Evolutionary conservation across 2,888 invertebrate species (phyloP), one percentile per base, ranked within the genome.

Genomic region (Flabesymbios commensalis): DNA sequence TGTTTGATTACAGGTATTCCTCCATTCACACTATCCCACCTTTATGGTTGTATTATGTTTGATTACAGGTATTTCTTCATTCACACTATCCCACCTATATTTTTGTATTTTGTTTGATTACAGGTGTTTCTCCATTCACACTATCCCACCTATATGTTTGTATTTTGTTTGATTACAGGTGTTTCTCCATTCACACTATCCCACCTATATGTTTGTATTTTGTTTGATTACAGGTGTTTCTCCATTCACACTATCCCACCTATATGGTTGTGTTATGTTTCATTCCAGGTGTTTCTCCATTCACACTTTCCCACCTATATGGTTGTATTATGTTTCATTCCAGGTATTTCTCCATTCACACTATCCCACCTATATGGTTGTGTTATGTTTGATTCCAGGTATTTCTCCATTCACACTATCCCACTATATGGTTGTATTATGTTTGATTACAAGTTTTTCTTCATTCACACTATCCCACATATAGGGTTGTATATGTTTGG

Each of bases 321-420:
- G 59, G 39, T 56, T 56, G 29, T 67, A 59, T 58, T 57, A 41
- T 29, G 65, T 62, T 24, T 49, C 55, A 51, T 64, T 54, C 22
- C 55, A 57, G 54, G 54, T 54, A 26, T 63, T 63, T 53, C n/a
- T n/a, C n/a, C n/a, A n/a, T n/a, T n/a, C n/a, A n/a, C n/a, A n/a
- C n/a, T n/a, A n/a, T n/a, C n/a, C n/a, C n/a, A n/a, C n/a, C n/a
- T n/a, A n/a, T n/a, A n/a, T n/a, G n/a, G n/a, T n/a, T n/a, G n/a
- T n/a, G n/a, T n/a, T n/a, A n/a, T n/a, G n/a, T n/a, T n/a, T n/a
- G n/a, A n/a, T n/a, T n/a, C n/a, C n/a, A n/a, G n/a, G n/a, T n/a
- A n/a, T n/a, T n/a, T n/a, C n/a, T n/a, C n/a, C n/a, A n/a, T n/a
- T n/a, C n/a, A n/a, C n/a, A n/a, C n/a, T n/a, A n/a, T n/a, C n/a